These are phyloP conservation scores for Podabrus alpinus DNA, from an alignment of 2,888 invertebrate species.

Conservation along the genomic window DNA sequence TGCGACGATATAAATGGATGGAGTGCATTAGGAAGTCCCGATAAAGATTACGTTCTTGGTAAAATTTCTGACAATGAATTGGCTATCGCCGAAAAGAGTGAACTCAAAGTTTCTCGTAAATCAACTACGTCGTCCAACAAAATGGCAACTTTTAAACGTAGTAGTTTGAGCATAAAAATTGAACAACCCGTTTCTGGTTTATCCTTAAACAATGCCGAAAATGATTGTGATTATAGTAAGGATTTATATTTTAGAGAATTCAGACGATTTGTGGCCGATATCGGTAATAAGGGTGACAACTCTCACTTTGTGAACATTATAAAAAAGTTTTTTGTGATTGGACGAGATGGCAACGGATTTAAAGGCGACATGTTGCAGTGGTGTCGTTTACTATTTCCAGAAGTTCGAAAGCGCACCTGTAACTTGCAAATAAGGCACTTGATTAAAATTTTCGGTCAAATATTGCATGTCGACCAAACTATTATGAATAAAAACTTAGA, in stretches of 20 bases:
- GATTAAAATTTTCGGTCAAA: conserved; percentile 82
- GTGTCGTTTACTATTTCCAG: conserved; percentile 83
- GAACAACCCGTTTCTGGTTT: neutral
- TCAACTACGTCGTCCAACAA: conserved; percentile 12
- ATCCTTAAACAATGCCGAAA: neutral
- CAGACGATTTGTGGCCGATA: conserved; percentile 74
- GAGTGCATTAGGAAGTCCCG: conserved; percentile 67
- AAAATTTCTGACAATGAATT: conserved; percentile 68
- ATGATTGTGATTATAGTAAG: conserved; percentile 50
- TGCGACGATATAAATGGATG: conserved; percentile 80
- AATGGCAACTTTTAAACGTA: neutral
- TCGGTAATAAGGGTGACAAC: conserved; percentile 79
- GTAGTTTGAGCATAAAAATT: neutral
- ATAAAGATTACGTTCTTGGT: conserved; percentile 66
- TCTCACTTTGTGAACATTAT: conserved; percentile 78
- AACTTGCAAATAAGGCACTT: conserved; percentile 92
- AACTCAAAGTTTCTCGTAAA: conserved; percentile 56
- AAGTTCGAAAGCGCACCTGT: conserved; percentile 81
- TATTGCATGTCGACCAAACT: conserved; percentile 73
- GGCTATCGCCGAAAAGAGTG: conserved; percentile 59
- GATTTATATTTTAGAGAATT: conserved; percentile 81
- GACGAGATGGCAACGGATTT: conserved; percentile 66
- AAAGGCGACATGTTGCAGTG: conserved; percentile 78
- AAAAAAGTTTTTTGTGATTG: conserved; percentile 67
- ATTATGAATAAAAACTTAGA: conserved; percentile 82